Conservation (phyloP, 2,113 vertebrate species). For the Lepisosteus oculatus region DNA sequence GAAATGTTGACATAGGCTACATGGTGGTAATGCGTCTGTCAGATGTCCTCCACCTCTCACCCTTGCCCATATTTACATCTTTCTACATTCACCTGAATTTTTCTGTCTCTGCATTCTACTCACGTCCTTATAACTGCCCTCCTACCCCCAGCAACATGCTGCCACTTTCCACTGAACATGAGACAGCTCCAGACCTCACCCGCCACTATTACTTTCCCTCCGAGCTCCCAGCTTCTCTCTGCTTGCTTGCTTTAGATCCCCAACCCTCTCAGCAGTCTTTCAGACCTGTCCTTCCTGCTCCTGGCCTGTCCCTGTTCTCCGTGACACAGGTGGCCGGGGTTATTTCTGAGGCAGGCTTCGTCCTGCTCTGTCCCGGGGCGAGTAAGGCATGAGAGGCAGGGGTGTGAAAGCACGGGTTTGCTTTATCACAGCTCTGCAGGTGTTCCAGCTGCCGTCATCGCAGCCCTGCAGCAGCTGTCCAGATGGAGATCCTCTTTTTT, state of each 20-base stretch:
- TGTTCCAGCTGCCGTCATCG: conserved; percentile 10
- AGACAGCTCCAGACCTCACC: too few relatives aligned
- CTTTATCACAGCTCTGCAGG: not conserved
- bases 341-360: not conserved
- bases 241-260: conserved; percentile 42
- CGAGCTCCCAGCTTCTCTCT: too few relatives aligned
- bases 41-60: not conserved
- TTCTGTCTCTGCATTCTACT: too few relatives aligned
- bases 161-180: too few relatives aligned
- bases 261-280: not conserved
- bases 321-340: not conserved
- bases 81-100: not conserved
- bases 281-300: not conserved
- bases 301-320: not conserved
- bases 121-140: too few relatives aligned
- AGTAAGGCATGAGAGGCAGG: not conserved
- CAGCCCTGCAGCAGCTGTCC: conserved; percentile 61
- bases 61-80: not conserved
- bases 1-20: too few relatives aligned
- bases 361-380: not conserved
- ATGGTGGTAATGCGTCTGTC: not conserved
- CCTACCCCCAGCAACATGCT: too few relatives aligned
- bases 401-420: not conserved
- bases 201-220: too few relatives aligned
- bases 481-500: conserved; percentile 73